phyloP scores from a whole-genome alignment of 2,113 vertebrate species.

The Syrrhaptes paradoxus region DNA sequence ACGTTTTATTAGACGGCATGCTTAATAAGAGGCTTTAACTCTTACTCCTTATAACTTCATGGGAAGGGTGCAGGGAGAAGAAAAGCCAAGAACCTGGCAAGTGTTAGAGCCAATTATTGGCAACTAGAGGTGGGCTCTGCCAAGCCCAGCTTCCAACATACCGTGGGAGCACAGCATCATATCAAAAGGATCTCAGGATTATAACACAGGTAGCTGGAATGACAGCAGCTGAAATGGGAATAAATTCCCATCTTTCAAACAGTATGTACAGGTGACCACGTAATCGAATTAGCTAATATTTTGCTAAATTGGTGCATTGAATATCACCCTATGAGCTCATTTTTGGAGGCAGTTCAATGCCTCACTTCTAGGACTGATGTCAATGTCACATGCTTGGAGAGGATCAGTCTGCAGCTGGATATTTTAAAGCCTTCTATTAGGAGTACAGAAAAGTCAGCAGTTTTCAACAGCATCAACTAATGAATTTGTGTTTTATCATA shows the following conservation, averaged over 20 bases:
- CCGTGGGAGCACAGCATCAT: background rate
- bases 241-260: background rate
- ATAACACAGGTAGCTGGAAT: background rate
- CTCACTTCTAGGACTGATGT: conserved; percentile 68
- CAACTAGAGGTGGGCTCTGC: background rate
- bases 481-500: conserved; percentile 51
- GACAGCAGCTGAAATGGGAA: background rate
- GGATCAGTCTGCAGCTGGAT: conserved; percentile 66
- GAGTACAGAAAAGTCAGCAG: conserved; percentile 35
- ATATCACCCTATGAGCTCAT: conserved; percentile 50
- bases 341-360: conserved; percentile 57
- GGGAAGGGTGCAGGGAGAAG: background rate
- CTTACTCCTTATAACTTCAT: background rate
- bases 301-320: conserved; percentile 38
- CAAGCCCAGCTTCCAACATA: background rate
- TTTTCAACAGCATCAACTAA: conserved; percentile 50
- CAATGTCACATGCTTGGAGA: conserved; percentile 67
- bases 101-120: background rate
- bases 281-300: conserved; percentile 34
- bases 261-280: conserved; percentile 14
- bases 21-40: background rate
- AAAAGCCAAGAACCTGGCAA: background rate
- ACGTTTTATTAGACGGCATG: background rate
- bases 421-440: conserved; percentile 63
- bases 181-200: background rate